These are phyloP conservation scores for Mesocricetus auratus DNA, from an alignment of 2,113 vertebrate genomes.

Conservation along the genomic window DNA sequence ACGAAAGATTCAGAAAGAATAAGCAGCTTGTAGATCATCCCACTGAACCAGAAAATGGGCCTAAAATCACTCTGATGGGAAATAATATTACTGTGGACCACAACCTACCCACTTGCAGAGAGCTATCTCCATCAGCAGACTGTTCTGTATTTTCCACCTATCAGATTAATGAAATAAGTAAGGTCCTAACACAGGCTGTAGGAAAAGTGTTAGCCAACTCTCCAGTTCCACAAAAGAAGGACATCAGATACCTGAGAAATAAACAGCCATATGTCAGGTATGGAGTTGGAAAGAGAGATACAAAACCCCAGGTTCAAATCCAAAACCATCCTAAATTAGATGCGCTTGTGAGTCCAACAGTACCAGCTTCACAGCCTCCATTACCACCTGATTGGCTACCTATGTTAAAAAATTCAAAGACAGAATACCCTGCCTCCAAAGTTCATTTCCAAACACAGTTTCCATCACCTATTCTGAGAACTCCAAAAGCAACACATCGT, in stretches of 20 bases:
- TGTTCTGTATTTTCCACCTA: neutral
- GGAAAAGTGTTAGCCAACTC: neutral
- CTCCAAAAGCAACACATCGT: neutral
- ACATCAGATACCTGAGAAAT: neutral
- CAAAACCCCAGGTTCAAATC: neutral
- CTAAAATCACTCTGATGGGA: neutral
- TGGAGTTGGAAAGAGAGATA: slow-evolving; percentile 23
- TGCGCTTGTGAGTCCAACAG: neutral
- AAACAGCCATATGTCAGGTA: neutral
- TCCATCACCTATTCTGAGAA: neutral
- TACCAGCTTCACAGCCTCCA: neutral
- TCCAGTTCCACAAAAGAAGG: neutral
- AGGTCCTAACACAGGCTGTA: neutral
- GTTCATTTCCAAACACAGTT: neutral
- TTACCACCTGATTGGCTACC: neutral
- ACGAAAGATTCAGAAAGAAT: neutral
- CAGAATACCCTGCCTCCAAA: neutral
- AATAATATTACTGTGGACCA: neutral
- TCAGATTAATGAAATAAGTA: neutral
- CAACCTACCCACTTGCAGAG: neutral
- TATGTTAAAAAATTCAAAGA: neutral
- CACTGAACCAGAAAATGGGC: neutral
- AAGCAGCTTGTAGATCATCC: neutral
- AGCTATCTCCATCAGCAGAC: neutral
- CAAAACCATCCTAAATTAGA: neutral